Evolutionary conservation across 2,888 invertebrate genomes (phyloP), one percentile per base, ranked within the genome.

Genomic region (Chloroclysta siterata): DNA sequence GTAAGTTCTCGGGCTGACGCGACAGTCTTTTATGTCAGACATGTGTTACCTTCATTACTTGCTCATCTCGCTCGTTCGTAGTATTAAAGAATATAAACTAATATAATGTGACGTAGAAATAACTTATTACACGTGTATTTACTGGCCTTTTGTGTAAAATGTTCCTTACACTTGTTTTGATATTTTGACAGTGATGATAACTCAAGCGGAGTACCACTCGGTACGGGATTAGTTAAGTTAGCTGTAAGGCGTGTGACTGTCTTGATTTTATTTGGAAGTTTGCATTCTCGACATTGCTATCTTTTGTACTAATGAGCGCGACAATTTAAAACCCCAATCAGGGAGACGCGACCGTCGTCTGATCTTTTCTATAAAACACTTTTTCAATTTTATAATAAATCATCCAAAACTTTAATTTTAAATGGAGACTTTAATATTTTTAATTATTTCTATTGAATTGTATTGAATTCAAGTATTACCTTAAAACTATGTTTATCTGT

Each of bases 101-200:
- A 82, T 84, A 83, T 85, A 83, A 81, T 83, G 83, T 87, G 90
- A 88, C 88, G 86, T 90, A 89, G 90, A 84, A 69, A 85, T 89
- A 88, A 88, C 82, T 22, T 88, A 73, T 87, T 56, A 82, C 80
- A 84, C 82, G 81, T 83, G 81, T 90, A 88, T 90, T 87, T 90
- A 90, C 84, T 89, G 89, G 89, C 88, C 60, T 88, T 87, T 84
- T 82, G 78, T 87, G 83, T 87, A 83, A 84, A 81, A 73, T 84
- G 83, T 87, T 88, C 80, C 85, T 86, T 83, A 77, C 80, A 78
- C 73, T 76, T 74, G 74, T 80, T 79, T 84, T 78, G 75, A 78
- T 78, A 75, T 79, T 80, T 82, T 76, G 68, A 70, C 67, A 65
- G 74, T 75, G 76, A 69, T 70, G 71, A 74, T 72, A 68, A 67